Conservation (phyloP, 2,888 invertebrate species). For the Tetragonisca angustula region DNA sequence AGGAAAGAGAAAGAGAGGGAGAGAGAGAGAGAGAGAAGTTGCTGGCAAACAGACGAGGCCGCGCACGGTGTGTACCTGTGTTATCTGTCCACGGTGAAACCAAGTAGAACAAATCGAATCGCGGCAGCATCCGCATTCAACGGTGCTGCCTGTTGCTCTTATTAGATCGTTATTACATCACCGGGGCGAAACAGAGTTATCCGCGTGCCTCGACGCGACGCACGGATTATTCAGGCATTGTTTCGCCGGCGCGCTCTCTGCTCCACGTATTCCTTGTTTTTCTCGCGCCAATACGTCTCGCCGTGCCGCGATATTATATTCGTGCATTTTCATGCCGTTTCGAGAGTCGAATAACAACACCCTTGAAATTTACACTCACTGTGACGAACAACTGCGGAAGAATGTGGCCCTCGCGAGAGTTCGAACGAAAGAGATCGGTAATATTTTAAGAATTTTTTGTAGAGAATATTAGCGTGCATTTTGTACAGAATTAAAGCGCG, state of each 20-base stretch:
- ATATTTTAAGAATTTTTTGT: too few species aligned
- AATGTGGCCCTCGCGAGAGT: too few species aligned
- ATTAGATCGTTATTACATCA: slow-evolving; percentile 68
- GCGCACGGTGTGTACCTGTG: slow-evolving; percentile 14
- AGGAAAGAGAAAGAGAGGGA: not conserved
- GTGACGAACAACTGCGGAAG: too few species aligned
- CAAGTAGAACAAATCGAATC: slow-evolving; percentile 67
- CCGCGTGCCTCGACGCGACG: slow-evolving; percentile 37
- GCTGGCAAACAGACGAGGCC: not conserved
- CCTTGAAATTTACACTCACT: too few species aligned
- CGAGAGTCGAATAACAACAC: too few species aligned
- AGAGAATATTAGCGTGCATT: too few species aligned
- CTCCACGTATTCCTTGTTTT: not conserved
- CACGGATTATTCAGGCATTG: slow-evolving; percentile 40
- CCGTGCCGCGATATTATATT: not conserved
- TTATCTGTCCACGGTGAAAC: slow-evolving; percentile 59
- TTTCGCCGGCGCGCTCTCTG: slow-evolving; percentile 1
- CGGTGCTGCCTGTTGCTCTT: slow-evolving; percentile 65
- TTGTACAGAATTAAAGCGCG: too few species aligned
- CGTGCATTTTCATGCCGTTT: too few species aligned
- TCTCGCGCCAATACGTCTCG: not conserved
- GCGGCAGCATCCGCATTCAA: slow-evolving; percentile 59
- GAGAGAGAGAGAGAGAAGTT: not conserved
- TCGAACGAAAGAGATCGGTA: too few species aligned
- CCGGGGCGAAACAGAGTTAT: slow-evolving; percentile 53